phyloP scores from a whole-genome alignment of 2,888 invertebrate genomes.

The Mythimna lalbum region DNA sequence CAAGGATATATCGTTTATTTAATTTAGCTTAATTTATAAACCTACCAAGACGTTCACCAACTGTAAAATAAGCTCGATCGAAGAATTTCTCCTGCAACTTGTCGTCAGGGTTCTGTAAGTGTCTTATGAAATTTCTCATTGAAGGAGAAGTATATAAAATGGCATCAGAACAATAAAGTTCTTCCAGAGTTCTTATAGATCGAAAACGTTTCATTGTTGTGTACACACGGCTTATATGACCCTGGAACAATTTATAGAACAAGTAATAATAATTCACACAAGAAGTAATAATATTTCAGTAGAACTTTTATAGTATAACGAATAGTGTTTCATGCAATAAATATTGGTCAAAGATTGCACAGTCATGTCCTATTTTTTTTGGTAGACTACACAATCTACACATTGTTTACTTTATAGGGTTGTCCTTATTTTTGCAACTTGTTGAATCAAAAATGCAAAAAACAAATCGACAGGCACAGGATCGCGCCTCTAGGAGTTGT shows the following conservation, averaged over 20 bases:
- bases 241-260: constrained; percentile 63
- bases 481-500: too few species aligned
- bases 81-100: constrained; percentile 52
- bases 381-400: too few species aligned
- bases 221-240: constrained; percentile 75
- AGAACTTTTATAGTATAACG: too few species aligned
- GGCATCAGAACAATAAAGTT: constrained; percentile 61
- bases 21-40: not conserved
- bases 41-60: constrained; percentile 51
- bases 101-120: constrained; percentile 47
- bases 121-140: constrained; percentile 62
- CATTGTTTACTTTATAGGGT: too few species aligned
- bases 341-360: too few species aligned
- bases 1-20: not conserved
- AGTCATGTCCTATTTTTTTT: too few species aligned
- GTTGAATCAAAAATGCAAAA: too few species aligned
- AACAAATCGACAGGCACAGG: too few species aligned
- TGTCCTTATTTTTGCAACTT: too few species aligned
- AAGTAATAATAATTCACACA: not conserved
- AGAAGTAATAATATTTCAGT: not conserved
- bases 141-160: constrained; percentile 67
- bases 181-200: constrained; percentile 64
- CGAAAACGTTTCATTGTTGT: constrained; percentile 68
- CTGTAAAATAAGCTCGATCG: constrained; percentile 20
- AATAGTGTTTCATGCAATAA: too few species aligned